phyloP scores from a whole-genome alignment of 1,140 invertebrate species.

The Ylistrum balloti region DNA sequence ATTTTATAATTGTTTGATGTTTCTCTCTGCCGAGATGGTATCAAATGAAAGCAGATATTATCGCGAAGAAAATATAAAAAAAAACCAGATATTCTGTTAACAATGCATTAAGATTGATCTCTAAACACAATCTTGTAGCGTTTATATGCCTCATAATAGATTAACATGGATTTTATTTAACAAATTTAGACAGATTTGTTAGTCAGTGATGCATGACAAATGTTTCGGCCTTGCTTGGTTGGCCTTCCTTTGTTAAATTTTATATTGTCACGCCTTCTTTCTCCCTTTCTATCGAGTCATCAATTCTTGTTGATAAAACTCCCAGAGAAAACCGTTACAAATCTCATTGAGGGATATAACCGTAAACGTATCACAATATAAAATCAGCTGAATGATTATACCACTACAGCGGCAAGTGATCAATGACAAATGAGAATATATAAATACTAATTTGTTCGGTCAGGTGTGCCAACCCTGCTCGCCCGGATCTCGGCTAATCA shows the following conservation, averaged over 20 bases:
- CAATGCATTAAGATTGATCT: not conserved
- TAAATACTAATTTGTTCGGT: conserved; percentile 35
- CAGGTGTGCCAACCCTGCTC: not conserved
- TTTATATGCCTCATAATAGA: conserved; percentile 13
- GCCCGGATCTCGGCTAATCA: not conserved
- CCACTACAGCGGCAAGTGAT: conserved; percentile 12
- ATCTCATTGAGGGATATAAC: conserved; percentile 7
- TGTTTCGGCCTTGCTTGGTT: conserved; percentile 10
- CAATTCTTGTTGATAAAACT: conserved; percentile 21
- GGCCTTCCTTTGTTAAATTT: conserved; percentile 7
- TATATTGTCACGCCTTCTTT: not conserved
- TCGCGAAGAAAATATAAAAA: conserved; percentile 8
- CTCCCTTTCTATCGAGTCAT: not conserved
- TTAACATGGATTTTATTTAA: conserved; percentile 40
- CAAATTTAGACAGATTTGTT: conserved; percentile 29
- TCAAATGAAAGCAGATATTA: conserved; percentile 1
- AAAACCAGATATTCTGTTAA: not conserved
- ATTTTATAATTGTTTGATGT: conserved; percentile 9
- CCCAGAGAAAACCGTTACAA: not conserved
- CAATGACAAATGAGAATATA: conserved; percentile 29
- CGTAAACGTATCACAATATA: conserved; percentile 14
- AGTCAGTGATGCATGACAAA: not conserved
- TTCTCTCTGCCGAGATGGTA: not conserved
- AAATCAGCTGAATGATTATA: not conserved
- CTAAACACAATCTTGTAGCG: conserved; percentile 7